phyloP scores from a whole-genome alignment of 2,113 vertebrate species.

The Apteryx mantelli region DNA sequence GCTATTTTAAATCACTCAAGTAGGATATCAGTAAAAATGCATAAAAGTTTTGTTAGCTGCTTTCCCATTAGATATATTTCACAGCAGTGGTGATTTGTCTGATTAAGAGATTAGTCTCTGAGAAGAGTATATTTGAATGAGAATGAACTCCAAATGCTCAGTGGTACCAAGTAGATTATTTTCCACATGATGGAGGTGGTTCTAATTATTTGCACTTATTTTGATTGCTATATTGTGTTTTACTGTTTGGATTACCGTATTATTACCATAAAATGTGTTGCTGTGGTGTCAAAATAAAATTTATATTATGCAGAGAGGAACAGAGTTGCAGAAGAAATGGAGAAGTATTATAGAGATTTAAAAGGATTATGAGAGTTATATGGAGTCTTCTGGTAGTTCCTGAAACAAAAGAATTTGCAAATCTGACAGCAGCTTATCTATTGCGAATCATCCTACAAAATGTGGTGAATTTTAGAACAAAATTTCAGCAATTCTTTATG shows the following conservation, averaged over 20 bases:
- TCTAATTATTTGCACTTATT: constrained; percentile 70
- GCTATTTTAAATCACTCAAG: constrained; percentile 27
- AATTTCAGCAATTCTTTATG: background rate
- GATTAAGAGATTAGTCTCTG: constrained; percentile 66
- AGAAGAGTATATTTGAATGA: constrained; percentile 55
- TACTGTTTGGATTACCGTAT: constrained; percentile 19
- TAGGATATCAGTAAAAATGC: constrained; percentile 43
- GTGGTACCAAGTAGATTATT: constrained; percentile 55
- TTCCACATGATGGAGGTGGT: constrained; percentile 36
- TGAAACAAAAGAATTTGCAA: background rate
- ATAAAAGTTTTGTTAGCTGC: constrained; percentile 57
- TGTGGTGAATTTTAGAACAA: background rate
- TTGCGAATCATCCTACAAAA: background rate
- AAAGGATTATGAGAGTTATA: background rate
- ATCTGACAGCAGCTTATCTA: background rate
- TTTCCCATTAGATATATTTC: constrained; percentile 27
- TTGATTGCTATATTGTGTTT: constrained; percentile 44
- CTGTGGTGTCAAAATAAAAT: background rate
- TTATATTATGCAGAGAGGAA: background rate
- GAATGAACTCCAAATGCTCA: constrained; percentile 41
- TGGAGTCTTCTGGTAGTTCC: background rate
- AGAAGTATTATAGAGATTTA: background rate
- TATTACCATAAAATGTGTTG: constrained; percentile 28
- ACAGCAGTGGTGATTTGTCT: constrained; percentile 51
- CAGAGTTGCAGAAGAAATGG: background rate